A percentile compares a stretch with the other conserved stretches of the same genome.
These are phyloP conservation scores for Synanthedon myopaeformis DNA, from an alignment of 2,888 invertebrate species.

Conservation along the genomic window DNA sequence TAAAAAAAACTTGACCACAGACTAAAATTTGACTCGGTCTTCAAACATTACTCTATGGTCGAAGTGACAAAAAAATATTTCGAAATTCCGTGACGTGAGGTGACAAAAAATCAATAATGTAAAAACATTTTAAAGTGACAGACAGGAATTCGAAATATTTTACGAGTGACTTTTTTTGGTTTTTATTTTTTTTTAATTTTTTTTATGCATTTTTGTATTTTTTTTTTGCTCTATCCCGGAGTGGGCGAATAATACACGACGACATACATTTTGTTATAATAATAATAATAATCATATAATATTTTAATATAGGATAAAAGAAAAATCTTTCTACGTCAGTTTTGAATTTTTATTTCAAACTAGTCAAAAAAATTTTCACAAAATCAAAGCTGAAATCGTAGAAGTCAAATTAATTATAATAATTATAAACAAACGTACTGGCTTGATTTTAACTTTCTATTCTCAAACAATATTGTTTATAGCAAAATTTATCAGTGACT, in stretches of 20 bases:
- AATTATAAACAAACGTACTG: no score
- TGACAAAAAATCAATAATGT: slow-evolving; percentile 10
- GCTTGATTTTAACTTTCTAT: no score
- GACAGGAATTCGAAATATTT: slow-evolving; percentile 31
- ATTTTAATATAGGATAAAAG: slow-evolving; percentile 22
- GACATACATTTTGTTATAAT: slow-evolving; percentile 41
- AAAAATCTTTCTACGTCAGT: slow-evolving; percentile 35
- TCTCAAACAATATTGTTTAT: no score
- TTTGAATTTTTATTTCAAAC: slow-evolving; percentile 18
- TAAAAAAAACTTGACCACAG: no score
- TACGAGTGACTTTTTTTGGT: slow-evolving; percentile 25
- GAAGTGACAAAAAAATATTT: slow-evolving; percentile 9
- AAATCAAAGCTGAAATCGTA: slow-evolving; percentile 46
- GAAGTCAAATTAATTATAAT: slow-evolving; percentile 18
- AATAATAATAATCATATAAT: slow-evolving; percentile 24
- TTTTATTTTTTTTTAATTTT: slow-evolving; percentile 12
- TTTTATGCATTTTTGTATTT: slow-evolving; percentile 19
- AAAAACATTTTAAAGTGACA: slow-evolving; percentile 10
- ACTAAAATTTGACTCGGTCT: no score
- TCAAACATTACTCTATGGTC: neutral
- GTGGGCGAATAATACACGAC: slow-evolving; percentile 55
- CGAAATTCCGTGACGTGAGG: slow-evolving; percentile 9
- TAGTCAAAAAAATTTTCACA: slow-evolving; percentile 6
- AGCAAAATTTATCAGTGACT: no score
- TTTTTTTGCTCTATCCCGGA: slow-evolving; percentile 56